Percentiles rank a stretch among this genome's conserved stretches.
Evolutionary conservation across 2,888 invertebrate species (phyloP).

Genomic region (Nemotelus nigrinus): DNA sequence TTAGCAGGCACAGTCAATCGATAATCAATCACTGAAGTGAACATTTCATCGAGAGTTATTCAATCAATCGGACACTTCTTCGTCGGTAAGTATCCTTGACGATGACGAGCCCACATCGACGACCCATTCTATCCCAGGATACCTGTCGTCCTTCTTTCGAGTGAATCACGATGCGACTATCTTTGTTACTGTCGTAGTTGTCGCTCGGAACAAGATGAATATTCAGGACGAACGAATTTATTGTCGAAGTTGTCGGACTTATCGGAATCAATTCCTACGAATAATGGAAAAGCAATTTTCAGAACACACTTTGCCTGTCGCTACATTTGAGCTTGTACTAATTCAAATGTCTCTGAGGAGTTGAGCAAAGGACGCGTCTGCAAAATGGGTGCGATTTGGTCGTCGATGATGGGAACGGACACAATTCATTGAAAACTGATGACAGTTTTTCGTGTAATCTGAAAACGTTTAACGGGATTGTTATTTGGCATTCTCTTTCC

Average conservation of each 20-base stretch:
- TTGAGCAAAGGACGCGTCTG: too few species aligned
- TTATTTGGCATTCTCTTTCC: neutral
- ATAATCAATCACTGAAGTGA: constrained; percentile 43
- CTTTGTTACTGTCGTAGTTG: neutral
- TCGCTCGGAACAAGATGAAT: neutral
- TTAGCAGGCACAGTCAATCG: constrained; percentile 43
- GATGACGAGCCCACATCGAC: neutral
- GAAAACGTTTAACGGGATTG: neutral
- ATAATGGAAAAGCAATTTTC: constrained; percentile 36
- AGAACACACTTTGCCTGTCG: neutral
- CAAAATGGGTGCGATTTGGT: too few species aligned
- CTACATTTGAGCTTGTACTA: neutral
- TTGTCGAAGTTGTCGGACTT: constrained; percentile 14
- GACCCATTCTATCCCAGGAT: neutral
- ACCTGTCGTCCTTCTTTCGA: too few species aligned
- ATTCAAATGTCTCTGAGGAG: too few species aligned
- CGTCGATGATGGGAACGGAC: too few species aligned
- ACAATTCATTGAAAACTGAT: neutral
- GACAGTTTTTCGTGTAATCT: neutral
- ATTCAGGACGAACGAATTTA: constrained; percentile 4
- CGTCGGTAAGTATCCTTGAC: constrained; percentile 30
- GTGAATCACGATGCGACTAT: too few species aligned
- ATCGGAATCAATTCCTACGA: constrained; percentile 27
- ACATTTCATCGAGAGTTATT: constrained; percentile 27
- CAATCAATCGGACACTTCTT: constrained; percentile 27